Base-by-base conservation (phyloP, 1,140 invertebrate species). In the Drosophila saltans region DNA sequence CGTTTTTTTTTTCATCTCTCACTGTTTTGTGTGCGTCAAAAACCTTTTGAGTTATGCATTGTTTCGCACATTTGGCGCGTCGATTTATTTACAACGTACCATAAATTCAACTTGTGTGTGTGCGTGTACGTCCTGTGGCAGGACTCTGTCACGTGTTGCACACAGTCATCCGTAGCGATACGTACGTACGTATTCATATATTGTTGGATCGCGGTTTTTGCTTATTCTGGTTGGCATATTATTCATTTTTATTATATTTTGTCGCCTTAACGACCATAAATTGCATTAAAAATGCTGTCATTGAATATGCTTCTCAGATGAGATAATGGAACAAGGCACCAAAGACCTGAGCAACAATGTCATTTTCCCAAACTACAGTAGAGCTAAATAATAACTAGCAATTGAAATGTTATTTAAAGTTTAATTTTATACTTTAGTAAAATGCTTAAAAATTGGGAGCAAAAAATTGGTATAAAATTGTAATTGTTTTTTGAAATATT, bases 231-330 rank as follows among this genome's bases (percentile, higher is more conserved):
- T 88, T 86, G 84, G 85, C 82, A 84, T 89, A 88, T 88, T 81
- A 89, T 88, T 88, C 84, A 88, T 88, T 88, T 88, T 88, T 88
- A 89, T 89, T 88, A 89, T 89, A 89, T 88, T 88, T 88, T 88
- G 84, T 88, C 84, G 84, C 84, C 84, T 88, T 88, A 88, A 88
- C 84, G 84, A 84, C 80, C 84, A 89, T 88, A 88, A 88, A 88
- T 88, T 88, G 84, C 84, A 88, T 88, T 89, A 89, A 89, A 88
- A 88, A 84, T 78, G 84, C 80, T 80, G 77, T 88, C 84, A 83
- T 86, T 88, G 83, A 86, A 82, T 76, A 82, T 69, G 75, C 57
- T 76, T 63, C 60, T 56, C 40, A 64, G 24, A 52, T 52, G 57
- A 68, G 77, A 69, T 83, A 82, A 84, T 83, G 81, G 74, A 33